Base-by-base conservation (phyloP, 1,140 invertebrate species). In the Agrypnia vestita region DNA sequence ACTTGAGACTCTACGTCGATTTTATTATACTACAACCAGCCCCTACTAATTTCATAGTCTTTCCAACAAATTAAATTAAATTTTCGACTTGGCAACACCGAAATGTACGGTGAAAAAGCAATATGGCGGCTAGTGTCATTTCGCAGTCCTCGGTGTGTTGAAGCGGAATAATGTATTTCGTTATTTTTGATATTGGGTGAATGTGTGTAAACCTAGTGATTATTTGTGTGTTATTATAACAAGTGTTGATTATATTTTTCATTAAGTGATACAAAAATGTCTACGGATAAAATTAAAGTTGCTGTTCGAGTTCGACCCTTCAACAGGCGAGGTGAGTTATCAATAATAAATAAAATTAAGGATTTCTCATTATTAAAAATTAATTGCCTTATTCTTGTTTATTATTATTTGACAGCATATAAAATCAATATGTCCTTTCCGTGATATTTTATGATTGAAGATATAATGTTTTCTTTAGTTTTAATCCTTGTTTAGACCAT, bases 281-380 rank as follows among this genome's bases (percentile, higher is more conserved):
- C 94, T 86, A 94, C 93, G 90, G 94, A 95, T 93, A 98, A 98
- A 93, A 97, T 99, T 86, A 97, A 97, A 93, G 97, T 99, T 84
- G 97, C 97, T 84, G 96, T 99, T 84, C 93, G 97, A 88, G 96
- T 99, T 86, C 94, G 97, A 88, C 97, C 97, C 86, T 96, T 98
- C 90, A 98, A 97, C 92, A 93, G 96, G 84, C 92, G 97, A 94
- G 97, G 97, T 98, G 92, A 92, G 67, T 69, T 62, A 61, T 78
- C 49, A 78, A 78, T 78, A 78, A 78, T 78, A 72, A 78, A 78
- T 78, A 72, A 47, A 69, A 46, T 47, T 11, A 19, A 21, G 43
- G 15, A 17, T 69, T 8, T 35, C 61, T 35, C 8, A 64, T 64
- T 25, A 21, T 25, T 62, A 35, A 17, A 12, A 49, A 71, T 12